Evolutionary conservation across 2,113 vertebrate genomes (phyloP), one percentile per base, ranked within the genome.

Genomic region (Perca fluviatilis): DNA sequence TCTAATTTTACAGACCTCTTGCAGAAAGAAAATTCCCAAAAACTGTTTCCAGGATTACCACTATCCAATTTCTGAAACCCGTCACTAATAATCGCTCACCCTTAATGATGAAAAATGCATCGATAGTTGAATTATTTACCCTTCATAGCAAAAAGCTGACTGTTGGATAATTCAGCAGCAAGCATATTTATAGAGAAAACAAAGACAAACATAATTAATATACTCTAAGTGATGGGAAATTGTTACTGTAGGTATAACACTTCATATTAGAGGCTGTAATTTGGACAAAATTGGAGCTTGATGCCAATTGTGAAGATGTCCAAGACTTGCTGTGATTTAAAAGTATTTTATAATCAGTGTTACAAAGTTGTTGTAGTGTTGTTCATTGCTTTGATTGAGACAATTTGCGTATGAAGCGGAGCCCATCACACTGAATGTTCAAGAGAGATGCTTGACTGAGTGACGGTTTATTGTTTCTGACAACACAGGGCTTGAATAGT

Each of bases 391-490:
- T 77, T 57, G 61, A 81, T 56, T 46, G 69, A 33, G 65, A 80
- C 58, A 70, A 71, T 86, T 69, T 78, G 65, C 4, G 10, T 62
- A 23, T 63, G 64, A 73, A 53, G n/a, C 56, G 40, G 16, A 82
- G 61, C 47, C 74, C 6, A 13, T 60, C 80, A 69, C 64, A 47
- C 9, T 51, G 61, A 27, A 64, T 53, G 6, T 12, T 50, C 58
- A 62, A 61, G 53, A 46, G 46, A 54, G 73, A 74, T 30, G 60
- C 61, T 36, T 13, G 21, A 76, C 68, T 67, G 54, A 64, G 57
- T 79, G 81, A 74, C 11, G 4, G 15, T 36, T 78, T 53, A 78
- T 65, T 10, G 54, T 79, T 76, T 74, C 51, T 69, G 78, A 82
- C 80, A 82, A 16, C 51, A 23, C 30, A n/a, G 51, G 1, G 9